Evolutionary conservation across 2,797 vertebrate genomes (phyloP).

Genomic region (Mus minutoides): DNA sequence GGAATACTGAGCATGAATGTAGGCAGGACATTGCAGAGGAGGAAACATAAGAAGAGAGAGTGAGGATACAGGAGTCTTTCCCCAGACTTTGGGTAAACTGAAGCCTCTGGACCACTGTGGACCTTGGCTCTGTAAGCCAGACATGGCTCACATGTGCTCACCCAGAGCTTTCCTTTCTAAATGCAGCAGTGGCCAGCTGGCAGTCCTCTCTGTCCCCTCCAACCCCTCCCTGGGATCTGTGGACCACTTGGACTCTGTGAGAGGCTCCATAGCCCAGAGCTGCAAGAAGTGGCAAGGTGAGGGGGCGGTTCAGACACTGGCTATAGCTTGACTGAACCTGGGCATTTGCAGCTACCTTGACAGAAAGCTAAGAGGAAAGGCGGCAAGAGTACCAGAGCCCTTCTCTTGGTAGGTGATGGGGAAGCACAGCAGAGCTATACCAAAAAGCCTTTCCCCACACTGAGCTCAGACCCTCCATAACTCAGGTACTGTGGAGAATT

Average conservation of each 20-base stretch:
- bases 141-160: rapidly evolving
- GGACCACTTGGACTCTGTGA: neutral
- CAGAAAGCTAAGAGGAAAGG: neutral
- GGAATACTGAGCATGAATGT: neutral
- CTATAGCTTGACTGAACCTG: neutral
- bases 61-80: neutral
- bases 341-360: neutral
- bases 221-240: neutral
- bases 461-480: neutral
- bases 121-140: neutral
- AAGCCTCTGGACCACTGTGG: neutral
- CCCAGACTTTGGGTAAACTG: neutral
- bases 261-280: neutral
- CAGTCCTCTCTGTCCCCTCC: neutral
- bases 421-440: neutral
- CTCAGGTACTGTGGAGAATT: neutral
- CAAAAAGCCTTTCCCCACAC: neutral
- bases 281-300: neutral
- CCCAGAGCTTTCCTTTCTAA: neutral
- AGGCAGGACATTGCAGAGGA: neutral
- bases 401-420: too few species aligned
- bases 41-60: neutral
- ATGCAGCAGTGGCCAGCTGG: neutral
- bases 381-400: neutral
- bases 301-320: neutral